phyloP scores from a whole-genome alignment of 2,113 vertebrate species.

The Calonectris borealis region DNA sequence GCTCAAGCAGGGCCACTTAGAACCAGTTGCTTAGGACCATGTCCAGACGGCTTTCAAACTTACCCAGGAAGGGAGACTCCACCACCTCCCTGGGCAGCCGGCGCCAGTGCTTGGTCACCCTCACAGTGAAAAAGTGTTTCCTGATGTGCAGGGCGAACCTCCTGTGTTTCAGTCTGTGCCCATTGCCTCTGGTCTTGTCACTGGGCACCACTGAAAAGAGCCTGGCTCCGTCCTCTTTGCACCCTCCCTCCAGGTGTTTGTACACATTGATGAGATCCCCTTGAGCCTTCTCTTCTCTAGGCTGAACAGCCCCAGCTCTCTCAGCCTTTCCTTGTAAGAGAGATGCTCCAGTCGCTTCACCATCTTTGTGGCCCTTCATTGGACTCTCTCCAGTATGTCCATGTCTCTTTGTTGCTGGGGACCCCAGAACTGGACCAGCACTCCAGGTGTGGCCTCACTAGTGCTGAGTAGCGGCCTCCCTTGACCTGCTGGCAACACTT shows the following conservation, averaged over 20 bases:
- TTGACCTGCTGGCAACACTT: not conserved
- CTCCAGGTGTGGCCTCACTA: not conserved
- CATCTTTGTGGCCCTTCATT: not conserved
- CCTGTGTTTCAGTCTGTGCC: not conserved
- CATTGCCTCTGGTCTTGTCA: not conserved
- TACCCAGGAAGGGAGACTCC: not conserved
- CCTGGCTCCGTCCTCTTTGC: not conserved
- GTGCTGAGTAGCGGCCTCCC: not conserved
- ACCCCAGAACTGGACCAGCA: not conserved
- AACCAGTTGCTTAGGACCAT: not conserved
- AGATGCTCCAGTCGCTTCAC: not conserved
- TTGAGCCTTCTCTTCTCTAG: not conserved
- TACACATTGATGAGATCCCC: not conserved
- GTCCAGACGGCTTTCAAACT: not conserved
- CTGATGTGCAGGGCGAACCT: not conserved
- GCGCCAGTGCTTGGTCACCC: not conserved
- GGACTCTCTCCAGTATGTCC: not conserved
- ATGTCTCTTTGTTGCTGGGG: not conserved
- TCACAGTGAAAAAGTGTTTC: not conserved
- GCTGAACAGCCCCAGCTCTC: not conserved
- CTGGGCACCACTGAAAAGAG: not conserved
- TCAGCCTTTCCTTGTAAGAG: not conserved
- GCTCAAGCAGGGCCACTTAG: not conserved
- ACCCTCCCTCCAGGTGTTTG: not conserved
- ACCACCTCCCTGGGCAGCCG: not conserved